Percentiles rank a stretch among this genome's conserved stretches.
Conservation (phyloP, 2,888 invertebrate genomes). For the Erannis defoliaria region DNA sequence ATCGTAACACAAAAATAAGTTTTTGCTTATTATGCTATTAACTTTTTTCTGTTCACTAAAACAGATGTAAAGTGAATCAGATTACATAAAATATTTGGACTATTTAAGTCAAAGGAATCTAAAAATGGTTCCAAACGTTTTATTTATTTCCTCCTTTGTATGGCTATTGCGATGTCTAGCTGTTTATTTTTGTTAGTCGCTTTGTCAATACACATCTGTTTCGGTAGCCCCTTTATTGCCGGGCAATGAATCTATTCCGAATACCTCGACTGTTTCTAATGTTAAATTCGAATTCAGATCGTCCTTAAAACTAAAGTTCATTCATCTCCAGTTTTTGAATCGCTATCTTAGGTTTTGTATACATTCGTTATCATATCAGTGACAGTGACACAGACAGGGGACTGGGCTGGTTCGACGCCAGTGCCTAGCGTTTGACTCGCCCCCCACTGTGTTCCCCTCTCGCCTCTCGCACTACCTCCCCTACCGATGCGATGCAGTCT, state of each 20-base stretch:
- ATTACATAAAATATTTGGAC: not conserved
- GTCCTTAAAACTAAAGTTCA: constrained; percentile 42
- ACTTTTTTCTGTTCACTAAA: not conserved
- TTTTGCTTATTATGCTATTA: not conserved
- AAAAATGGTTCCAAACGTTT: constrained; percentile 47
- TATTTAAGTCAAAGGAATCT: not conserved
- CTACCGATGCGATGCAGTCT: constrained; percentile 81
- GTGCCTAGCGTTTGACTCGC: constrained; percentile 61
- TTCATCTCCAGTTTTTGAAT: constrained; percentile 52
- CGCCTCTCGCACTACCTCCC: constrained; percentile 56
- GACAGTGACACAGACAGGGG: constrained; percentile 73
- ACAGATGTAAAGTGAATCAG: not conserved
- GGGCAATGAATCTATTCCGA: constrained; percentile 53
- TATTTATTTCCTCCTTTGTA: constrained; percentile 59
- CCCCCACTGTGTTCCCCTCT: constrained; percentile 67
- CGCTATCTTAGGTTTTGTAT: constrained; percentile 70
- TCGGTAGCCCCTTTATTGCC: constrained; percentile 57
- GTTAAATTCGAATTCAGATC: constrained; percentile 24
- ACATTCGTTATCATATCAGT: constrained; percentile 82
- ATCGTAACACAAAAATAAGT: not conserved
- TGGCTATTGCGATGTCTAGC: constrained; percentile 52
- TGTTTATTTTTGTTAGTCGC: constrained; percentile 68
- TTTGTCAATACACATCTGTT: constrained; percentile 73
- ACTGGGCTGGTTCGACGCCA: constrained; percentile 75
- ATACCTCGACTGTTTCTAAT: constrained; percentile 36